Evolutionary conservation across 1,140 invertebrate species (phyloP).

Genomic region (Varroa destructor): DNA sequence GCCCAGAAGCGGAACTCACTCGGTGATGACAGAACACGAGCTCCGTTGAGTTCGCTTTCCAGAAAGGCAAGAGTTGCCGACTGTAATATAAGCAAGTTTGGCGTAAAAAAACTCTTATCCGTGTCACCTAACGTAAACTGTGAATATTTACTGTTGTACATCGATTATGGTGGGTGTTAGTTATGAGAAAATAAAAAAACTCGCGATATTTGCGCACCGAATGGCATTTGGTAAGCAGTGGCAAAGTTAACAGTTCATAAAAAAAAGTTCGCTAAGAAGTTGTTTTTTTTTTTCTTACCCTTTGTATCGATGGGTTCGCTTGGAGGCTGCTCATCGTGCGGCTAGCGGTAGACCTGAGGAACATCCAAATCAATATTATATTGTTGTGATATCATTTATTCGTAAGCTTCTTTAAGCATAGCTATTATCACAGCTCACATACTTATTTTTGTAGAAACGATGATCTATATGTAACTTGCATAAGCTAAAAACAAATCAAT

Average conservation of each 20-base stretch:
- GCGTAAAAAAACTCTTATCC: constrained; percentile 28
- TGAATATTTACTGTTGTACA: no score
- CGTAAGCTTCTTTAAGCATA: constrained; percentile 39
- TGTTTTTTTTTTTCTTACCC: constrained; percentile 32
- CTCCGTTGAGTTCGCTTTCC: constrained; percentile 58
- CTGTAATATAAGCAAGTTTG: constrained; percentile 27
- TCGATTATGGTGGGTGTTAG: no score
- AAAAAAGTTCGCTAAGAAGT: constrained; percentile 16
- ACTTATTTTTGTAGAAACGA: no score
- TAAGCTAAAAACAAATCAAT: no score
- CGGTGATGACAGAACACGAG: constrained; percentile 52
- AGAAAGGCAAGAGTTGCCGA: constrained; percentile 53
- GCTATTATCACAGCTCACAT: constrained; percentile 30
- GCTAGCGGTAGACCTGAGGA: background rate
- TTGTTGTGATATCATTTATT: constrained; percentile 30
- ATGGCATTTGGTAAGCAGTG: background rate
- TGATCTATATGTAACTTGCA: no score
- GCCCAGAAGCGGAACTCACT: constrained; percentile 67
- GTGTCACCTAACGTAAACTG: background rate
- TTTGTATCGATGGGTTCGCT: constrained; percentile 30
- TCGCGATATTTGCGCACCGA: no score
- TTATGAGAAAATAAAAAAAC: no score
- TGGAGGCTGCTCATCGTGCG: constrained; percentile 12
- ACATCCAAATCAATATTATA: constrained; percentile 15
- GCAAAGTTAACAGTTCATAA: constrained; percentile 30